These are phyloP conservation scores for Sminthurinus aureus DNA, from an alignment of 2,888 invertebrate genomes.

Conservation along the genomic window DNA sequence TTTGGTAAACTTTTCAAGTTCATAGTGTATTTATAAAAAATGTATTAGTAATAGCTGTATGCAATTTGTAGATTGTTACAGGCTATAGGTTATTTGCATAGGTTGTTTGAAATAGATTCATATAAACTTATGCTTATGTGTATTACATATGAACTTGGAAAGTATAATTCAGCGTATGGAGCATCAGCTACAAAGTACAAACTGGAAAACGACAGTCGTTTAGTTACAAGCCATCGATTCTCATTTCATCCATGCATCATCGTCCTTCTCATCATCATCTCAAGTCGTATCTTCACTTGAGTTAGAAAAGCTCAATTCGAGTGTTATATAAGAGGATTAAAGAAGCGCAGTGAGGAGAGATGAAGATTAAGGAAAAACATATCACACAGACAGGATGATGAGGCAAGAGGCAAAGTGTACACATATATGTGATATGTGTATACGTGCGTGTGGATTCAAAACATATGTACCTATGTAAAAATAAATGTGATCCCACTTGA, in stretches of 20 bases:
- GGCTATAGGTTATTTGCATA: no score
- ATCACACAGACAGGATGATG: neutral
- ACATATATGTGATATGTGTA: neutral
- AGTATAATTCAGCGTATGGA: neutral
- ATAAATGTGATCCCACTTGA: neutral
- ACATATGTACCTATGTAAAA: neutral
- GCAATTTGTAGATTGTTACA: neutral
- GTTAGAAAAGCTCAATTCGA: neutral
- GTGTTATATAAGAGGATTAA: neutral
- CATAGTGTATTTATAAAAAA: neutral
- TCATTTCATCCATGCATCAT: slow-evolving; percentile 16
- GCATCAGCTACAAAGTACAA: neutral
- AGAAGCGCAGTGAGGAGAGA: neutral
- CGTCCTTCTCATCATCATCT: neutral
- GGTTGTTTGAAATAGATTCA: no score
- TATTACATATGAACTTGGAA: neutral
- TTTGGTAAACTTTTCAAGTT: no score
- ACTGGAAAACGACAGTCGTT: neutral
- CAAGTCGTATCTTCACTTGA: neutral
- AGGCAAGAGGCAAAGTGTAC: neutral
- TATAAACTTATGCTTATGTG: neutral
- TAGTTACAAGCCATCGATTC: slow-evolving; percentile 8
- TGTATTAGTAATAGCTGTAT: neutral
- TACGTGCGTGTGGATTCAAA: neutral
- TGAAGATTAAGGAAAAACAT: neutral